phyloP scores from a whole-genome alignment of 2,113 vertebrate species.

The Rhombomys opimus region DNA sequence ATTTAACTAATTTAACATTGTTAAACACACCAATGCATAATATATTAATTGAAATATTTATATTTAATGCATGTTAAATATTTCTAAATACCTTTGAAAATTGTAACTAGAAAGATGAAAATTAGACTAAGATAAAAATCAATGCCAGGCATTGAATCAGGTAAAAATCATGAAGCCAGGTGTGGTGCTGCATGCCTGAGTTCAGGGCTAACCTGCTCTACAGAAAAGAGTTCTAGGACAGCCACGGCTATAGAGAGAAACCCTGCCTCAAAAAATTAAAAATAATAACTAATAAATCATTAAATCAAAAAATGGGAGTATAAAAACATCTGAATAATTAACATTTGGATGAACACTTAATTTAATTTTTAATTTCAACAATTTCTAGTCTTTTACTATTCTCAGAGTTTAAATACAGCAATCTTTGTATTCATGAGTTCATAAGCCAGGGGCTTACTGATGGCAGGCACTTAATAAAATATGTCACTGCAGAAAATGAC shows the following conservation, averaged over 20 bases:
- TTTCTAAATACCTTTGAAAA: constrained; percentile 37
- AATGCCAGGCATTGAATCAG: not conserved
- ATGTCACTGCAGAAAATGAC: not conserved
- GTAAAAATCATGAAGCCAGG: not conserved
- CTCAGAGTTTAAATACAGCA: not conserved
- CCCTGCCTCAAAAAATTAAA: not conserved
- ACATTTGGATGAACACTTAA: not conserved
- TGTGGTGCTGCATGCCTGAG: too few species aligned
- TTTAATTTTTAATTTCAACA: not conserved
- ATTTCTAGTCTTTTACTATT: not conserved
- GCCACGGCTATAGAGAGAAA: not conserved
- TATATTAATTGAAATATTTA: not conserved
- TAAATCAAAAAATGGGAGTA: not conserved
- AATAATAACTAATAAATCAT: not conserved
- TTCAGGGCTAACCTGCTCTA: not conserved
- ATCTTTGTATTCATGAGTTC: not conserved
- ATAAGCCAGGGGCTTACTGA: not conserved
- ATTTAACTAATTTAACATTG: constrained; percentile 28
- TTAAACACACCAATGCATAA: not conserved
- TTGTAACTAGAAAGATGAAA: not conserved
- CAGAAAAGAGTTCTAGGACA: not conserved
- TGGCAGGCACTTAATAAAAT: not conserved
- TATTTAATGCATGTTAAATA: constrained; percentile 4
- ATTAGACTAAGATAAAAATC: not conserved
- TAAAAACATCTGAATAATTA: not conserved